Percentiles rank a stretch among this genome's conserved stretches.
Evolutionary conservation across 2,113 vertebrate genomes (phyloP).

Genomic region (Engystomops pustulosus): DNA sequence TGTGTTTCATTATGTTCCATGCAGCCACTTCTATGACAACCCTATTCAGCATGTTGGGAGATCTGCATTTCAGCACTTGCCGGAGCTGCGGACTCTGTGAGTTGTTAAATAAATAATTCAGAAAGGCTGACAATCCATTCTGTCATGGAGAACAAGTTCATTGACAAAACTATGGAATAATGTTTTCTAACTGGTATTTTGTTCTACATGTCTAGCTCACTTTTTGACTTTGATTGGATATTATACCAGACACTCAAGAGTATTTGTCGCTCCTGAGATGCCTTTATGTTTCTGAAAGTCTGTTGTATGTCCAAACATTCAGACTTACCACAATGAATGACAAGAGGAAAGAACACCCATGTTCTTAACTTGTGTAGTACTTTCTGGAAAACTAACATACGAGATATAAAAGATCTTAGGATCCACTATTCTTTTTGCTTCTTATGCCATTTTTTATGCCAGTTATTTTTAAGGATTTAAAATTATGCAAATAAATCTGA

Average conservation of each 20-base stretch:
- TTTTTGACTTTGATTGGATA: background rate
- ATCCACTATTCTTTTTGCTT: too few species aligned
- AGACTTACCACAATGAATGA: background rate
- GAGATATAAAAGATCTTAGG: background rate
- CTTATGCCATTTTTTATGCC: too few species aligned
- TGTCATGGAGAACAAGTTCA: background rate
- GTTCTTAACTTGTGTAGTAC: background rate
- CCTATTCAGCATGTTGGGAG: conserved; percentile 89
- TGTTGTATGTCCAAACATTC: background rate
- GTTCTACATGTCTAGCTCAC: background rate
- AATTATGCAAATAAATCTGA: too few species aligned
- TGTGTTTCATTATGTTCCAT: conserved; percentile 60
- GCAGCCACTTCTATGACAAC: conserved; percentile 93
- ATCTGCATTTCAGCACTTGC: conserved; percentile 90
- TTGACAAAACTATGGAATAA: background rate
- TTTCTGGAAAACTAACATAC: background rate
- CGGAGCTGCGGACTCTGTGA: conserved; percentile 83
- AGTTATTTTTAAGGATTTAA: too few species aligned
- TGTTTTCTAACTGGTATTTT: background rate
- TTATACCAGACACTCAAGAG: background rate
- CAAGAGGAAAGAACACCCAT: background rate
- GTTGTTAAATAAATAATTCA: conserved; percentile 61
- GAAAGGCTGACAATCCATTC: background rate
- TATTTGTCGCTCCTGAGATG: background rate
- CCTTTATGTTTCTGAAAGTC: background rate